Conservation (phyloP, 2,888 invertebrate species). For the Rhamphomyia laevipes region DNA sequence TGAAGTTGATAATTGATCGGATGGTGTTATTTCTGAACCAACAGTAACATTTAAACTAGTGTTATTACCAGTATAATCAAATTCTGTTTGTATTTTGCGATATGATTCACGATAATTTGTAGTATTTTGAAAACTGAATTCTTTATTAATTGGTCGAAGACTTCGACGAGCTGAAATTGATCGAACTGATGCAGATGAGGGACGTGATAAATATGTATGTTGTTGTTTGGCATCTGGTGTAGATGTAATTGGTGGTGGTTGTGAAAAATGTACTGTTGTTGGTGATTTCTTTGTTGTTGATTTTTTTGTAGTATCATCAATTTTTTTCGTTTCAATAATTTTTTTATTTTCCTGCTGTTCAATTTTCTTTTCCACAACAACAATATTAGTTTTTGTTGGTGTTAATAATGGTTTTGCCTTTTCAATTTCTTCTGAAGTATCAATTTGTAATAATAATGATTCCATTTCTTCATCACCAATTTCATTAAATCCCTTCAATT, state of each 20-base stretch:
- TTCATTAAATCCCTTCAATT: slow-evolving; percentile 3
- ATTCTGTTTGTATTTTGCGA: slow-evolving; percentile 27
- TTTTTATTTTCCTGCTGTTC: not conserved
- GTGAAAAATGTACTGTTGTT: slow-evolving; percentile 9
- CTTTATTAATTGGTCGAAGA: slow-evolving; percentile 22
- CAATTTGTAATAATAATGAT: slow-evolving; percentile 5
- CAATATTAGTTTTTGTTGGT: too few relatives aligned
- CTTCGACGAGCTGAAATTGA: slow-evolving; percentile 32
- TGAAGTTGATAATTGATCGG: slow-evolving; percentile 30
- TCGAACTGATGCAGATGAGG: not conserved
- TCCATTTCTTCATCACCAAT: slow-evolving; percentile 3
- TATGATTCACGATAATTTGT: slow-evolving; percentile 24
- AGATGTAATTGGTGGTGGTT: slow-evolving; percentile 10
- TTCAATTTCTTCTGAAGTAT: not conserved
- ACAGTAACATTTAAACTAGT: slow-evolving; percentile 35
- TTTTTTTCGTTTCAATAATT: not conserved
- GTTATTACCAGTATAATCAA: slow-evolving; percentile 26
- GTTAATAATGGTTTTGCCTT: too few relatives aligned
- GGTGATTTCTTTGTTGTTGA: not conserved
- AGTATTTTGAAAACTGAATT: slow-evolving; percentile 24
- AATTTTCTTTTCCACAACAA: not conserved
- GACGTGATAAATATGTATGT: not conserved
- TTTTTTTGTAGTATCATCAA: too few relatives aligned
- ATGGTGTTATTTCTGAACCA: slow-evolving; percentile 29
- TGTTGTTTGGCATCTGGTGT: slow-evolving; percentile 19